These are phyloP conservation scores for Neofelis nebulosa DNA, from an alignment of 2,113 vertebrate species.

Conservation along the genomic window DNA sequence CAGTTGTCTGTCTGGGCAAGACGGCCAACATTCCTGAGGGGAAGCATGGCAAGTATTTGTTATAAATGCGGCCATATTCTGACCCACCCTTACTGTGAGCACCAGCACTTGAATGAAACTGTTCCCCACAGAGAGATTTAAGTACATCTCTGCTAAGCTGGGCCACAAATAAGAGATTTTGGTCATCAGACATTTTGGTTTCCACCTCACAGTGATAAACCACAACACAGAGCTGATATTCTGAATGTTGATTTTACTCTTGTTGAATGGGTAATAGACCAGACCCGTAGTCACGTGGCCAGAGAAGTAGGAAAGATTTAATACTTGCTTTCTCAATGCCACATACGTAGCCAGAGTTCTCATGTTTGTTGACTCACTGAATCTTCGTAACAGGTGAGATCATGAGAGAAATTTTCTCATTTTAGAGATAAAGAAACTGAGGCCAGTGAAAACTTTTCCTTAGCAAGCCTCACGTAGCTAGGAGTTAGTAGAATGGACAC, in stretches of 20 bases:
- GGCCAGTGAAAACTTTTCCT: not conserved
- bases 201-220: not conserved
- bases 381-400: not conserved
- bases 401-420: not conserved
- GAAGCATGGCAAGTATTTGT: not conserved
- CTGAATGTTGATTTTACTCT: not conserved
- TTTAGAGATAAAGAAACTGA: not conserved
- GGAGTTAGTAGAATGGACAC: not conserved
- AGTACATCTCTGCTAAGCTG: not conserved
- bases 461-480: not conserved
- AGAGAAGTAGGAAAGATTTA: not conserved
- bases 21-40: not conserved
- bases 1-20: not conserved
- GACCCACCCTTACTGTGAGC: not conserved
- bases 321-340: not conserved
- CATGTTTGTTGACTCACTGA: not conserved
- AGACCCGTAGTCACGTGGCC: too few relatives aligned
- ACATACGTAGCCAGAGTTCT: rapidly evolving
- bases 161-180: not conserved
- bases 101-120: not conserved
- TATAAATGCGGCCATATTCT: not conserved
- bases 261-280: not conserved
- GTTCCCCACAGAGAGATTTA: not conserved
- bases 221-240: not conserved
- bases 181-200: constrained; percentile 6